Base-by-base conservation (phyloP, 2,797 vertebrate species). In the Orientallactaga sibirica region DNA sequence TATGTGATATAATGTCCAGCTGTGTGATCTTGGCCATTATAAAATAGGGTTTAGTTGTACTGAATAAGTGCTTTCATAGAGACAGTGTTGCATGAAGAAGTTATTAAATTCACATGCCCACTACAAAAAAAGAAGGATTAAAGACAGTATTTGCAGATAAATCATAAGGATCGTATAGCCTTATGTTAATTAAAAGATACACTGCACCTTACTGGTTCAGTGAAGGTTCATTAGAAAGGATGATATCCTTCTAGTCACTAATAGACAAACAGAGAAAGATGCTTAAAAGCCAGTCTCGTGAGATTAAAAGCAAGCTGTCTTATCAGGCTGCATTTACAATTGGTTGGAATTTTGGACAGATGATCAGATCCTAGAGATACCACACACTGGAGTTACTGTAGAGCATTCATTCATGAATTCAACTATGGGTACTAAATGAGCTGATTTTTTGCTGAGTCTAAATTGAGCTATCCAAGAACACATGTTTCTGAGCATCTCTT, bases 271-370 rank as follows among this genome's bases (percentile, higher is more conserved):
- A 71, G 7, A 3, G 41, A 92, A 29, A 14, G 70, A 7, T 61
- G 20, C 20, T 74, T 83, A 68, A 92, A 61, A 37, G 64, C 18
- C 6, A 86, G 37, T 64, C 48, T 71, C 12, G 58, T 83, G 68
- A 80, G 37, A 89, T 87, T 37, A 25, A 71, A 94, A 73, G 62
- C 79, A 88, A 84, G 3, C 55, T 74, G 29, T 62, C 7, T 83
- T 92, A 16, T 93, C 71, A 81, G n/a, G 3, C 33, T 76, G 8
- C 7, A 22, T 71, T 86, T 84, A 37, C 15, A 58, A 52, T 82
- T 86, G 61, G 61, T 52, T 64, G 25, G 61, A 43, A 76, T 79
- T 89, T 19, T 43, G 73, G 76, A 6, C 7, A 25, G n/a, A 83
- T 33, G 20, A 15, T 81, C 16, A 48, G 55, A 88, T 24, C 7